These are phyloP conservation scores for Aix galericulata DNA, from an alignment of 2,113 vertebrate species.

Conservation along the genomic window DNA sequence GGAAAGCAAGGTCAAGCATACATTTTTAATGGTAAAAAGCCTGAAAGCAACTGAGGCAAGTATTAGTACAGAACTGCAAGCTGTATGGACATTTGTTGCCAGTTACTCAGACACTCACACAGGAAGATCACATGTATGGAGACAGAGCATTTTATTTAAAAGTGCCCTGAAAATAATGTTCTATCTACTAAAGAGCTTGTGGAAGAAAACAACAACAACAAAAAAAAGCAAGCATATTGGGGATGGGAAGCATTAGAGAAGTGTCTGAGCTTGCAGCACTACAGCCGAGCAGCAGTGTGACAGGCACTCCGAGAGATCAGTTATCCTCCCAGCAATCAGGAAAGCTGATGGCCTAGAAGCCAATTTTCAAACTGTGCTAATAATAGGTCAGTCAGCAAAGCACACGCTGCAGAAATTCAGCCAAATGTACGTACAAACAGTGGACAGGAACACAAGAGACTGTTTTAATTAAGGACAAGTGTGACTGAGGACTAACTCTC, in stretches of 20 bases:
- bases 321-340: neutral
- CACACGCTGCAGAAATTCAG: neutral
- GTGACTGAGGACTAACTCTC: neutral
- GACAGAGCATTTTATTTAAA: neutral
- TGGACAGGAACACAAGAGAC: neutral
- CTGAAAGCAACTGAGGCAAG: neutral
- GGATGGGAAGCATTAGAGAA: neutral
- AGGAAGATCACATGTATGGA: neutral
- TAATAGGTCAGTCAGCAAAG: conserved; percentile 19
- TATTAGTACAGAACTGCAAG: neutral
- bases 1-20: neutral
- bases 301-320: neutral
- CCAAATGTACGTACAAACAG: neutral
- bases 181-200: accelerated
- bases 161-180: neutral
- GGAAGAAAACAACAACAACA: too few species aligned
- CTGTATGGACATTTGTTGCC: neutral
- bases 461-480: neutral
- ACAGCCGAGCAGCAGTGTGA: neutral
- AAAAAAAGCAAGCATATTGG: neutral
- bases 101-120: neutral
- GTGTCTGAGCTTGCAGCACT: neutral
- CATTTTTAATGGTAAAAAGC: neutral
- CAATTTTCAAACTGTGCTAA: neutral
- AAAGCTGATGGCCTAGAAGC: conserved; percentile 1